Percentiles rank a stretch among this genome's conserved stretches.
Conservation (phyloP, 1,140 invertebrate species). For the Tyrophagus putrescentiae region DNA sequence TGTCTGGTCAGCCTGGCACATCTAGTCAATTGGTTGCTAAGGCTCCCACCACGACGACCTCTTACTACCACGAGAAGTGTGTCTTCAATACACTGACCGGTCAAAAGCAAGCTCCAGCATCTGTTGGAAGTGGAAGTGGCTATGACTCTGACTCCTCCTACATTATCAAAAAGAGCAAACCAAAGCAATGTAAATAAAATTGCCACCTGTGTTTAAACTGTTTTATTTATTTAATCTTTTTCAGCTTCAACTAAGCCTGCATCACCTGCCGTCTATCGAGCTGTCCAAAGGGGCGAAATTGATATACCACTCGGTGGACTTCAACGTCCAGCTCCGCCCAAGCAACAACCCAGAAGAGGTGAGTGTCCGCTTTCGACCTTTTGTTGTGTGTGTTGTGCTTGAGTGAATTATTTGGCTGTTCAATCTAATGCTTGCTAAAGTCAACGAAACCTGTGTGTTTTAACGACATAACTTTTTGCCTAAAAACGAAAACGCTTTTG, state of each 20-base stretch:
- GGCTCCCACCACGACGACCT: neutral
- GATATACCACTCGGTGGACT: slow-evolving; percentile 22
- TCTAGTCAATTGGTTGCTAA: too few relatives aligned
- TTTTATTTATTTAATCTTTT: slow-evolving; percentile 12
- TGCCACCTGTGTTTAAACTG: neutral
- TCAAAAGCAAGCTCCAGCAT: neutral
- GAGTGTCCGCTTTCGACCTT: neutral
- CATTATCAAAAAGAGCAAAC: slow-evolving; percentile 20
- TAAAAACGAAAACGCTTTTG: too few relatives aligned
- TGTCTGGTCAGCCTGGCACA: too few relatives aligned
- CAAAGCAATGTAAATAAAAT: slow-evolving; percentile 7
- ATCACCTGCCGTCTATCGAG: slow-evolving; percentile 18
- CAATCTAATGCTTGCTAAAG: neutral
- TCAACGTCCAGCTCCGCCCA: slow-evolving; percentile 8
- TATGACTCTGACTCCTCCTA: slow-evolving; percentile 24
- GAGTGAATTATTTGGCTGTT: neutral
- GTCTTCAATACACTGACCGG: slow-evolving; percentile 21
- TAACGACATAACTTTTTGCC: too few relatives aligned
- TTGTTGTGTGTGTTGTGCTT: neutral
- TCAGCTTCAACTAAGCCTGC: slow-evolving; percentile 11
- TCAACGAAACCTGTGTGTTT: too few relatives aligned
- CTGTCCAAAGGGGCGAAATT: slow-evolving; percentile 23
- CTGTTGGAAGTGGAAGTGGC: slow-evolving; percentile 6
- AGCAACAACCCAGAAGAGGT: neutral
- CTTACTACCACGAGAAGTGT: slow-evolving; percentile 20